These are phyloP conservation scores for Odocoileus hemionus DNA, from an alignment of 2,113 vertebrate species.

Conservation along the genomic window DNA sequence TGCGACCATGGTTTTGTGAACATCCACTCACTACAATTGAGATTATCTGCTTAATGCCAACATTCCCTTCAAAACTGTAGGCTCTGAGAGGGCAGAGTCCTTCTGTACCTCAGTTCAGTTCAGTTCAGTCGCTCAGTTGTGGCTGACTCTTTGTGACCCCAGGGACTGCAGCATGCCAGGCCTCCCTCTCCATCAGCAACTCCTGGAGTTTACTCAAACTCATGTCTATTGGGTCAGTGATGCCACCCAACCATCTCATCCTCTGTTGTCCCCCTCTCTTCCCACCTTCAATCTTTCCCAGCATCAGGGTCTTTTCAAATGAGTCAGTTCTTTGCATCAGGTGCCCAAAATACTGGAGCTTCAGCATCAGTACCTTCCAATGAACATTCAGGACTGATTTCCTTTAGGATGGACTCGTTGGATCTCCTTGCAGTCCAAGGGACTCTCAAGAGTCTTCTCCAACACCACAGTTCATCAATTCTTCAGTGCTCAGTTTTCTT, in stretches of 20 bases:
- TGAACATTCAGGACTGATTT: not conserved
- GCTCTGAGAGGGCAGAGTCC: not conserved
- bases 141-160: not conserved
- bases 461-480: not conserved
- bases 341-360: not conserved
- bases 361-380: not conserved
- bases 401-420: not conserved
- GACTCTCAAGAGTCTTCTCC: not conserved
- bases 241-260: not conserved
- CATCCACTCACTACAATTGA: not conserved
- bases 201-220: not conserved
- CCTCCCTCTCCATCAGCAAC: not conserved
- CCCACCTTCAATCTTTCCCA: not conserved
- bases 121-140: not conserved
- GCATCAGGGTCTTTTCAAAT: not conserved
- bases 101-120: not conserved
- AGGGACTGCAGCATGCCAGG: fast-evolving
- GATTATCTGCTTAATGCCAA: not conserved
- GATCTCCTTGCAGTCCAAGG: not conserved
- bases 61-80: not conserved
- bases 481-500: not conserved
- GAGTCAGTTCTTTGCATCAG: not conserved
- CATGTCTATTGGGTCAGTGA: not conserved
- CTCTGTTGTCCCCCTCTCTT: not conserved
- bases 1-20: not conserved